Conservation (phyloP, 53 echinoderm and acorn worm genomes). For the Pentamera pediparva region DNA sequence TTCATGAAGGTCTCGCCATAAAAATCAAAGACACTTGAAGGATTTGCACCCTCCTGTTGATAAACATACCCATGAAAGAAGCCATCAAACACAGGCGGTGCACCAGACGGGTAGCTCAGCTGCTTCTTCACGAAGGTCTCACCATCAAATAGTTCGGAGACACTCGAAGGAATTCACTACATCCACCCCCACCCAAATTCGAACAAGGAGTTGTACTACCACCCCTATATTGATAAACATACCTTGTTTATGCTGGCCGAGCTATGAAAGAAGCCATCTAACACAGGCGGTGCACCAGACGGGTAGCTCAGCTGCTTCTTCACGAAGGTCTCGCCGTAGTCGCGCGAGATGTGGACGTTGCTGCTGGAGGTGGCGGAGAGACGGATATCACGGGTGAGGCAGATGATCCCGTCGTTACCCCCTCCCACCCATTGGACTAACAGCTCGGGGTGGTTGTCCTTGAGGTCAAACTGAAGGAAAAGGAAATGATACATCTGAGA, state of each 20-base stretch:
- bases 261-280: constrained; percentile 86
- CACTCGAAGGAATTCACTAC: too few species aligned
- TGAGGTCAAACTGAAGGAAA: constrained; percentile 55
- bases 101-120: not conserved
- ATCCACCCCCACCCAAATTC: too few species aligned
- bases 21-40: too few species aligned
- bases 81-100: constrained; percentile 45
- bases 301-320: constrained; percentile 19
- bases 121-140: too few species aligned
- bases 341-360: constrained; percentile 60
- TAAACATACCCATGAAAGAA: constrained; percentile 93
- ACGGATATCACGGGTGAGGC: constrained; percentile 69
- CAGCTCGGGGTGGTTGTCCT: constrained; percentile 81
- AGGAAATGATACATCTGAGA: not conserved
- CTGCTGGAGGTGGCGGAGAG: constrained; percentile 37
- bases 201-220: too few species aligned
- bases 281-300: constrained; percentile 16
- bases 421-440: constrained; percentile 93
- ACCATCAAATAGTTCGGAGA: too few species aligned
- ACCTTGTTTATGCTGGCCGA: constrained; percentile 67
- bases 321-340: constrained; percentile 67
- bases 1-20: too few species aligned
- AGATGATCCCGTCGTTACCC: constrained; percentile 71
- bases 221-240: too few species aligned
- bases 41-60: too few species aligned